Evolutionary conservation across 2,113 vertebrate genomes (phyloP).

Genomic region (Eira barbara): DNA sequence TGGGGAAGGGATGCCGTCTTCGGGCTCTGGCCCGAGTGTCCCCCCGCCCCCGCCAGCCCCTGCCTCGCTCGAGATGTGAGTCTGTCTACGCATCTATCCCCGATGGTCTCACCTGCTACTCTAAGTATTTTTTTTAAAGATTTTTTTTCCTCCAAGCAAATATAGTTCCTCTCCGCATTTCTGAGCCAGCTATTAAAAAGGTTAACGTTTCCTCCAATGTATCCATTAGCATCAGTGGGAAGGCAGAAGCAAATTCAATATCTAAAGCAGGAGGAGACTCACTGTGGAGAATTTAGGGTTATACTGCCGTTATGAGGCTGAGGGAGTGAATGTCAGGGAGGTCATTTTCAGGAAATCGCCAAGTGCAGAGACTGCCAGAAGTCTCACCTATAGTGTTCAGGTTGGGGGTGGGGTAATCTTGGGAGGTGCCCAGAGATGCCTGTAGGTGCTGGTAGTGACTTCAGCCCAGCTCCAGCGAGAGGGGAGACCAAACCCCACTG

Average conservation of each 20-base stretch:
- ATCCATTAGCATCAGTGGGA: not conserved
- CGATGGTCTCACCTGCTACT: not conserved
- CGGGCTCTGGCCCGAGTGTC: rapidly evolving
- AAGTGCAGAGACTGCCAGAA: not conserved
- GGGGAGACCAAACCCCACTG: too few species aligned
- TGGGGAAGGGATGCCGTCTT: not conserved
- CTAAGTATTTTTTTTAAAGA: not conserved
- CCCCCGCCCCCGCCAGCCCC: not conserved
- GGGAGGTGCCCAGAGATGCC: not conserved
- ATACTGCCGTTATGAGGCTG: not conserved
- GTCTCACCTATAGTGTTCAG: too few species aligned
- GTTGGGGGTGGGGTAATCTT: not conserved
- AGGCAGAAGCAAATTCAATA: not conserved
- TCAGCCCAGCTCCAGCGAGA: rapidly evolving
- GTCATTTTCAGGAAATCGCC: not conserved
- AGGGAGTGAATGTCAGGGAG: not conserved
- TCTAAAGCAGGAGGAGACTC: not conserved
- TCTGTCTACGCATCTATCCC: not conserved
- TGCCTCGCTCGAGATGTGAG: not conserved
- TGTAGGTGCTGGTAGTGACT: rapidly evolving
- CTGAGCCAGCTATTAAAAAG: not conserved
- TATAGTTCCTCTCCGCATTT: not conserved
- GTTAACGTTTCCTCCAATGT: not conserved
- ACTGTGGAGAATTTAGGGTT: not conserved
- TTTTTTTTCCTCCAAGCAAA: not conserved